Conservation (phyloP, 2,888 invertebrate species). For the Boloria selene region DNA sequence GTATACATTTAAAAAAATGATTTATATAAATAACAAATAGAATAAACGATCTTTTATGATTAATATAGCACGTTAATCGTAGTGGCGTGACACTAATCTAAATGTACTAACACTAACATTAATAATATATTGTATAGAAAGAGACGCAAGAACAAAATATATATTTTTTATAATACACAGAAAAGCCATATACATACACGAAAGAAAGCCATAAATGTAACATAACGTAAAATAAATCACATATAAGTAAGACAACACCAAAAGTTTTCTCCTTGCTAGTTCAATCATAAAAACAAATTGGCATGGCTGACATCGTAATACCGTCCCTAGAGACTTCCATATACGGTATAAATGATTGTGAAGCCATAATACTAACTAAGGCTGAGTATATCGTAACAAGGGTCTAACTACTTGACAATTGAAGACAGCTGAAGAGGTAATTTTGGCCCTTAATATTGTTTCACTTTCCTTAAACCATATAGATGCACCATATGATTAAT, state of each 20-base stretch:
- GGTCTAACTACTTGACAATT: conserved; percentile 48
- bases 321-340: conserved; percentile 56
- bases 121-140: too few relatives aligned
- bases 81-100: too few relatives aligned
- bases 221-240: neutral
- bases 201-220: neutral
- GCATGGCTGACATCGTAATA: conserved; percentile 68
- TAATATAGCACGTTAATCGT: too few relatives aligned
- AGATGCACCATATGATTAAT: too few relatives aligned
- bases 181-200: too few relatives aligned
- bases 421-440: conserved; percentile 37
- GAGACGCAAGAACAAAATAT: too few relatives aligned
- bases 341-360: conserved; percentile 38
- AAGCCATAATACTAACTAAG: conserved; percentile 52
- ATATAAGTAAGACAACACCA: conserved; percentile 22
- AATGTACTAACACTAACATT: too few relatives aligned
- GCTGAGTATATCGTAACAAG: conserved; percentile 59
- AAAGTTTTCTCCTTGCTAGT: conserved; percentile 35
- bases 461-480: too few relatives aligned
- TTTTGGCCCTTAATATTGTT: conserved; percentile 35
- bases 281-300: conserved; percentile 71
- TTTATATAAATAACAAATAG: too few relatives aligned
- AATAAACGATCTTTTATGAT: too few relatives aligned
- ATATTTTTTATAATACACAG: neutral
- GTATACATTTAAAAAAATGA: too few relatives aligned